Evolutionary conservation across 2,888 invertebrate genomes (phyloP), one percentile per base, ranked within the genome.

Genomic region (Drosophila rellima): DNA sequence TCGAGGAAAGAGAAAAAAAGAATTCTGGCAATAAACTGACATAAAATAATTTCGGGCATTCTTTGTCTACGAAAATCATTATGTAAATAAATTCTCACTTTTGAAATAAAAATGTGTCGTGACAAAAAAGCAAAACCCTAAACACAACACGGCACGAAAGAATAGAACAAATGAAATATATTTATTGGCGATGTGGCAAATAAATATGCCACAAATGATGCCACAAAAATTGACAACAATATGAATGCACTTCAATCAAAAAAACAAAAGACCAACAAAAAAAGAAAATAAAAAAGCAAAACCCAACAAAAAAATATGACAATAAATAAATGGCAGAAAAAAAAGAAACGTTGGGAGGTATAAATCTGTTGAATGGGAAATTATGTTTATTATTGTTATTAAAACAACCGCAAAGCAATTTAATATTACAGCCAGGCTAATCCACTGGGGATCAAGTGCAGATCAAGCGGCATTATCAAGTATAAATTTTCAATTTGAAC

Each of bases 371-470:
- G 68, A 80, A 87, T 77, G 82, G 73, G 75, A 88, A 88, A 89
- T 89, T 82, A 88, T 85, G 88, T 88, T 85, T 85, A 88, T 89
- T 78, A 79, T 87, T 86, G 73, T 80, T 77, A 89, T 77, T 80
- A 84, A 86, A 84, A 70, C 76, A 78, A 89, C 89, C 86, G 70
- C 86, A 85, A 85, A 70, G 74, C 82, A 83, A 86, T 88, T 83
- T 82, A 89, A 88, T 78, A 83, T 88, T 90, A 88, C 85, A 90
- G 83, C 80, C 84, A 56, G 73, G 78, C 83, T 91, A 91, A 90
- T 91, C 90, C 88, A 82, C 81, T 78, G 47, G 74, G 86, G 91
- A 91, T 91, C 91, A 91, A 88, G 77, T 80, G 80, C 78, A 87
- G 90, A 91, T 91, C 88, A 90, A 89, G 80, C 80, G 82, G 88